Base-by-base conservation (phyloP, 2,888 invertebrate species). In the Punctoribates punctum region DNA sequence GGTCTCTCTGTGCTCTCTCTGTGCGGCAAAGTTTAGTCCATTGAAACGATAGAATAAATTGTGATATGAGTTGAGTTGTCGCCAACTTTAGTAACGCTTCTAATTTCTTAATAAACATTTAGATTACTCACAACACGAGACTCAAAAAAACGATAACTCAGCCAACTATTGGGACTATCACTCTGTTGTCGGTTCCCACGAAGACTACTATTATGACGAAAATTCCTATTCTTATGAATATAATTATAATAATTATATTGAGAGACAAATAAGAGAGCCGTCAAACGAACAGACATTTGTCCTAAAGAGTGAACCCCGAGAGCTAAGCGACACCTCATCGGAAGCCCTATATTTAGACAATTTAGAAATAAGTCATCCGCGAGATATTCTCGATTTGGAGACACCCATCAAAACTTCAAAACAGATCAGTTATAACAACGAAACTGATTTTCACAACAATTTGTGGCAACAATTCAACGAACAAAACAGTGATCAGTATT, bases 331-430 rank as follows among this genome's bases (percentile, higher is more conserved):
- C n/a, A 38, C 42, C 8, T 70, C 70, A 20, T 42, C 70, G 11
- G 42, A 70, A 23, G 38, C 70, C 38, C 23, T 70, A 20, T 70
- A 70, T 42, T 70, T 70, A 1, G 70, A 70, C 46, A 70, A 42
- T 23, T 42, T 70, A 23, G 70, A 70, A 5, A 70, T 70, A 15
- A 70, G 42, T 70, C 20, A 70, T 70, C 42, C 70, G 42, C 11
- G 20, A 70, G 70, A 70, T 42, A 70, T 70, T 11, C 46, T 70
- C 6, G 70, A 70, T 42, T 70, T 70, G 38, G 70, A 70, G 20
- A 70, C 70, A 5, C 70, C 70, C 2, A 70, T 70, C 46, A 42
- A 60, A 29, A 13, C 60, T 4, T 11, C 2, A 4, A 60, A 65
- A 65, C 65, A 65, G 20, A 65, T 1, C 20, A 42, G 20, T 38